Evolutionary conservation across 2,113 vertebrate species (phyloP).

Genomic region (Megaleporinus macrocephalus): DNA sequence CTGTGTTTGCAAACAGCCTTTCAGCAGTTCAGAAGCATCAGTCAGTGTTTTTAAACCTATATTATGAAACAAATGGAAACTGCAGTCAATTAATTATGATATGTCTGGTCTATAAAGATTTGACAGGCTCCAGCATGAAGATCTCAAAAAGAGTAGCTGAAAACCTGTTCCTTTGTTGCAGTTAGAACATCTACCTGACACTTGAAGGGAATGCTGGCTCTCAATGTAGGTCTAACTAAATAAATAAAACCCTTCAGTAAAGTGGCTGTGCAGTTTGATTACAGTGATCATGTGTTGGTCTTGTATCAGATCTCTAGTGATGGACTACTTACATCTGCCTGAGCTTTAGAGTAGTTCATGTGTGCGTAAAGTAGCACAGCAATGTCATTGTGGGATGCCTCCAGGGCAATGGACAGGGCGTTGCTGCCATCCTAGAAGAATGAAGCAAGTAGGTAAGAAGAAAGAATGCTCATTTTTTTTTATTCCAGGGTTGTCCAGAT

Average conservation of each 20-base stretch:
- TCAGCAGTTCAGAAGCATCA: too few relatives aligned
- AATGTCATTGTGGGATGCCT: constrained; percentile 90
- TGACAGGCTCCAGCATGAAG: background rate
- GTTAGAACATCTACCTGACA: too few relatives aligned
- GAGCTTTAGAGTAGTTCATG: constrained; percentile 77
- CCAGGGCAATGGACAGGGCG: constrained; percentile 88
- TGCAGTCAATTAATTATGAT: too few relatives aligned
- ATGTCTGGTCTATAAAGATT: background rate
- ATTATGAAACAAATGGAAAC: too few relatives aligned
- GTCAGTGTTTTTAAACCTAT: too few relatives aligned
- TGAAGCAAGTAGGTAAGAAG: constrained; percentile 17
- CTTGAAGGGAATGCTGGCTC: too few relatives aligned
- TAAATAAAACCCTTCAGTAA: too few relatives aligned
- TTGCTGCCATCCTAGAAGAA: constrained; percentile 89
- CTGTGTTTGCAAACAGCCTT: too few relatives aligned
- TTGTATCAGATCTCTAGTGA: background rate
- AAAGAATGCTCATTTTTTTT: constrained; percentile 13
- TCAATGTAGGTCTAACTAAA: too few relatives aligned
- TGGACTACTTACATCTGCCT: constrained; percentile 74
- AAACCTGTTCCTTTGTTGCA: too few relatives aligned
- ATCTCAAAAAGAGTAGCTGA: background rate
- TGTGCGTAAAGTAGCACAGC: constrained; percentile 87
- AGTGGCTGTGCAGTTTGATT: too few relatives aligned
- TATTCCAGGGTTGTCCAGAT: background rate
- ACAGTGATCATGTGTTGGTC: background rate